Evolutionary conservation across 2,888 invertebrate genomes (phyloP), one percentile per base, ranked within the genome.

Genomic region (Bibio marci): DNA sequence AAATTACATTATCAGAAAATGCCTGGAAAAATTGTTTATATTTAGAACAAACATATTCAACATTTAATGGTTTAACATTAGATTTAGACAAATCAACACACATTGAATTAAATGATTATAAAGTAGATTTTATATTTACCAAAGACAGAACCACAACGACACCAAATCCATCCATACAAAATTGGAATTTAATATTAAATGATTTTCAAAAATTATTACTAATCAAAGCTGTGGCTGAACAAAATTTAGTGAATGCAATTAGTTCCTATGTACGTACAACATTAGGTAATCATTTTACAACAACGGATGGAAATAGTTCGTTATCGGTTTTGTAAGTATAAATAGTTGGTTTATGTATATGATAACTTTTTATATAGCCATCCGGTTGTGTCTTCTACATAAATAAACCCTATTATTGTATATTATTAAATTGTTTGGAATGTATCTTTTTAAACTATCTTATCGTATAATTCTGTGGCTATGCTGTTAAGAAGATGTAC

Each of bases 161-260:
- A 8, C 4, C 4, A 22, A 8, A 4, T 6, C 8, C 22, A 6
- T 22, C 22, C 4, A 22, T 34, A 42, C 49, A 55, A 4, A 51
- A 73, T 28, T 88, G 85, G 86, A 58, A 85, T 54, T 52, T 54
- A 1, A 62, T 57, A 12, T 55, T 90, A 15, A 66, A 64, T 2
- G 60, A 72, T 40, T 86, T 88, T 55, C 80, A 87, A 52, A 88
- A 87, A 56, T 63, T 91, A 10, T 73, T 90, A 69, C 57, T 90
- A 26, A 55, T 90, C 3, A 81, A 80, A 58, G 67, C 73, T 19
- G 66, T 88, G 36, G 74, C 73, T 47, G 83, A 82, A 57, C 85
- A 88, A 51, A 80, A 80, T 57, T 65, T 91, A 15, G 74, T 86
- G 19, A 78, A 82, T 50, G 85, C 80, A 2, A 75, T 87, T 8